phyloP scores from a whole-genome alignment of 2,113 vertebrate species.

The Chunga burmeisteri region DNA sequence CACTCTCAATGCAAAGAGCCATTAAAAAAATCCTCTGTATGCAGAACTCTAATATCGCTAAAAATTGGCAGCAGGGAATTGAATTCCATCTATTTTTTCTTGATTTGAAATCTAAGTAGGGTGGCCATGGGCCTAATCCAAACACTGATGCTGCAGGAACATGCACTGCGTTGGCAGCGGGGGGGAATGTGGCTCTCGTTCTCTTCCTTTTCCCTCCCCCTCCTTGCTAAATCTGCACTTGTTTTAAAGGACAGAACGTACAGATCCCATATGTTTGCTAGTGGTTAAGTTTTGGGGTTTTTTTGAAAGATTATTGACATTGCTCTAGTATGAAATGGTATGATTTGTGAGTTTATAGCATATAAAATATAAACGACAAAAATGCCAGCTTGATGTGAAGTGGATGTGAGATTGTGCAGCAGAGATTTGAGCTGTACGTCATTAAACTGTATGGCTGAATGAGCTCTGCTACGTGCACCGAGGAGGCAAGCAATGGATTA shows the following conservation, averaged over 20 bases:
- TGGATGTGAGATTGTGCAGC: not conserved
- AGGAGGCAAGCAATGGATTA: slow-evolving; percentile 10
- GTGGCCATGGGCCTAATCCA: slow-evolving; percentile 22
- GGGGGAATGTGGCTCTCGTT: not conserved
- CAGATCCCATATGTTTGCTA: slow-evolving; percentile 59
- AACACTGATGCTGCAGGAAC: slow-evolving; percentile 41
- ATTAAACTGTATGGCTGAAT: not conserved
- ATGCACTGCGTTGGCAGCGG: slow-evolving; percentile 38
- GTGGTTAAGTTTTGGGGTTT: not conserved
- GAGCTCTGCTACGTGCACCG: not conserved
- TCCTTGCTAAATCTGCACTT: slow-evolving; percentile 67
- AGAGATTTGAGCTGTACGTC: not conserved
- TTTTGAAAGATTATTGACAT: not conserved
- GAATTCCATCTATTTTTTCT: not conserved
- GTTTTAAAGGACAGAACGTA: slow-evolving; percentile 59
- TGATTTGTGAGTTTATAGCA: not conserved
- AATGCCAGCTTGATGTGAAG: slow-evolving; percentile 17
- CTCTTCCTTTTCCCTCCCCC: slow-evolving; percentile 54
- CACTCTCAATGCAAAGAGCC: not conserved
- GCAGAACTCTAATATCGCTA: not conserved
- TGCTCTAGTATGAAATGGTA: not conserved
- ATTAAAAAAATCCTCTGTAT: not conserved
- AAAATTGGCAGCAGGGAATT: not conserved
- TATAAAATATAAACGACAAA: not conserved
- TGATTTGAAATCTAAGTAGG: slow-evolving; percentile 9